A percentile compares a stretch with the other conserved stretches of the same genome.
phyloP scores from a whole-genome alignment of 2,113 vertebrate genomes.

The Lathamus discolor region DNA sequence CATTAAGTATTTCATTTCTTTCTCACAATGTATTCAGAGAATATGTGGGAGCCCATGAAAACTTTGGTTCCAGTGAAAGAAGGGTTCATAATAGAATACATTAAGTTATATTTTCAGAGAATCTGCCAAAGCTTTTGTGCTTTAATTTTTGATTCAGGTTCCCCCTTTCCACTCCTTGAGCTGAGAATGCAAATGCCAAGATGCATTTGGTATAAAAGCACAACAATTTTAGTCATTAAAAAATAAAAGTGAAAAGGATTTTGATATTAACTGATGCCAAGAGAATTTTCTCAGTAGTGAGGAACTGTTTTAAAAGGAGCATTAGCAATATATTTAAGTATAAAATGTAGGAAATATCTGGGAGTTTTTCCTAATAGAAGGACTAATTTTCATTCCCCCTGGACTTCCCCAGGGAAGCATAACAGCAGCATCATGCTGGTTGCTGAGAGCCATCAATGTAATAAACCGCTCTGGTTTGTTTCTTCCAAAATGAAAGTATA shows the following conservation, averaged over 20 bases:
- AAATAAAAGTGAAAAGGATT: not conserved
- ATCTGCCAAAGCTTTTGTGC: not conserved
- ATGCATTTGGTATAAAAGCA: not conserved
- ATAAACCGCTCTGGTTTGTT: not conserved
- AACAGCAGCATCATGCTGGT: not conserved
- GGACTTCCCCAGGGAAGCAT: not conserved
- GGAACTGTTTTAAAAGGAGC: not conserved
- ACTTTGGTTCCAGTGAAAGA: not conserved
- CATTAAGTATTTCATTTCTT: not conserved
- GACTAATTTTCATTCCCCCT: not conserved
- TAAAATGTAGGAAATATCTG: not conserved
- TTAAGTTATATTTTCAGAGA: not conserved
- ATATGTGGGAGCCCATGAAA: not conserved
- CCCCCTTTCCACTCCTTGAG: not conserved
- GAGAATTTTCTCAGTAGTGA: not conserved
- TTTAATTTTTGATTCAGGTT: not conserved
- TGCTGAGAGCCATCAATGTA: not conserved
- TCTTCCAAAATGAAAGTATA: not conserved
- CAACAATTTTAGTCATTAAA: not conserved
- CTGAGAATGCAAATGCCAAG: not conserved
- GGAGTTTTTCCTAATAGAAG: not conserved
- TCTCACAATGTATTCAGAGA: not conserved
- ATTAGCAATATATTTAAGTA: not conserved
- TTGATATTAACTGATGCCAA: not conserved
- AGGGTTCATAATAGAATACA: not conserved